Evolutionary conservation across 2,113 vertebrate species (phyloP).

Genomic region (Rhombomys opimus): DNA sequence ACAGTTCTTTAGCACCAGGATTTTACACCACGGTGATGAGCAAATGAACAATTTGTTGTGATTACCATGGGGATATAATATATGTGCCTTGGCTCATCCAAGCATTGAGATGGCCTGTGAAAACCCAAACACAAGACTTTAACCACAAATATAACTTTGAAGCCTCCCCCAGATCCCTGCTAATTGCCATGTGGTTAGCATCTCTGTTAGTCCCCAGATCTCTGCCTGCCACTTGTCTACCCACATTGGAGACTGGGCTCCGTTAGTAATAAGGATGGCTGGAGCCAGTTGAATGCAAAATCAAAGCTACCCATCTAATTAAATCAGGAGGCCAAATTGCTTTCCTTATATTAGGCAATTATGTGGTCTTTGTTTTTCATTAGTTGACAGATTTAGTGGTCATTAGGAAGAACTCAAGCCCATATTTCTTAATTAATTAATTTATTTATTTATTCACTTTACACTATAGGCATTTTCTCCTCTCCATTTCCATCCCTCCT

Average conservation of each 20-base stretch:
- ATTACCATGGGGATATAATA: background rate
- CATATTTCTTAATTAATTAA: background rate
- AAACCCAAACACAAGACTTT: background rate
- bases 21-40: slow-evolving; percentile 17
- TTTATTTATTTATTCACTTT: too few relatives aligned
- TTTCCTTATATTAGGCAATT: slow-evolving; percentile 37
- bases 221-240: background rate
- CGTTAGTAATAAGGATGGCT: background rate
- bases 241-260: background rate
- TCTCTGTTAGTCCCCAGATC: background rate
- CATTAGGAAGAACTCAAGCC: slow-evolving; percentile 1
- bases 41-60: slow-evolving; percentile 57
- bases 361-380: slow-evolving; percentile 8
- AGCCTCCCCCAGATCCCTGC: background rate
- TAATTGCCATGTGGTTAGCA: background rate
- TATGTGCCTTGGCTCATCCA: background rate
- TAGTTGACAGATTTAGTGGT: slow-evolving; percentile 2
- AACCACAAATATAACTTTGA: background rate
- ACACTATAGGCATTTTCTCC: too few relatives aligned
- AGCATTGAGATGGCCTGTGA: background rate
- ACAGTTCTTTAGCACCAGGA: slow-evolving; percentile 57
- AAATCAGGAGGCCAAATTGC: background rate
- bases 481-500: too few relatives aligned
- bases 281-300: background rate
- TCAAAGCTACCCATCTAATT: slow-evolving; percentile 19